These are phyloP conservation scores for Panorpa germanica DNA, from an alignment of 2,888 invertebrate genomes.

Conservation along the genomic window DNA sequence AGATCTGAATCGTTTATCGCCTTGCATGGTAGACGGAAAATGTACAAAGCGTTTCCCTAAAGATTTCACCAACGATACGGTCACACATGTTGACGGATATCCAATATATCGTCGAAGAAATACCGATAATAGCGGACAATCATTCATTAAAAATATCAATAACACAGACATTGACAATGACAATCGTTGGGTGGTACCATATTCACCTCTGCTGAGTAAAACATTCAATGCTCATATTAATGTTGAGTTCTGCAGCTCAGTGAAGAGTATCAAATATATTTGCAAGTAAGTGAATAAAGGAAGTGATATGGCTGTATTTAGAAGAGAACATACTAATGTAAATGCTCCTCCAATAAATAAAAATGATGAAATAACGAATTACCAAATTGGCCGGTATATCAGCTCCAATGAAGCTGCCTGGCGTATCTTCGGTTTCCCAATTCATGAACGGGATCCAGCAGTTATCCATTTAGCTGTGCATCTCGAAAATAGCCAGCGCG, in stretches of 20 bases:
- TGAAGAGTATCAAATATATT: conserved; percentile 20
- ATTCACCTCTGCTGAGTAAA: conserved; percentile 12
- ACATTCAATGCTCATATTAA: conserved; percentile 18
- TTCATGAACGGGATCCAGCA: conserved; percentile 17
- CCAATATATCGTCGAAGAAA: conserved; percentile 17
- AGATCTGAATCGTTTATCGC: conserved; percentile 13
- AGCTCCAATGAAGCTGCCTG: conserved; percentile 14
- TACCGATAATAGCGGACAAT: conserved; percentile 14
- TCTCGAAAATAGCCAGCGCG: conserved; percentile 17
- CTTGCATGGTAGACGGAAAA: conserved; percentile 18
- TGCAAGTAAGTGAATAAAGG: conserved; percentile 20
- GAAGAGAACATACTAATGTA: conserved; percentile 12
- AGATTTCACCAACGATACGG: conserved; percentile 15
- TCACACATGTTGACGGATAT: conserved; percentile 19
- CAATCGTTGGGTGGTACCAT: conserved; percentile 16
- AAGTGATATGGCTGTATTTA: conserved; percentile 14
- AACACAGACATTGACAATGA: conserved; percentile 12
- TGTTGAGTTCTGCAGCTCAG: conserved; percentile 20
- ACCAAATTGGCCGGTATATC: conserved; percentile 15
- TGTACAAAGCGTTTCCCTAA: conserved; percentile 19
- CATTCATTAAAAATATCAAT: conserved; percentile 11
- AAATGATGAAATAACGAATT: conserved; percentile 14
- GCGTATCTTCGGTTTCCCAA: conserved; percentile 16
- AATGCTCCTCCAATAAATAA: conserved; percentile 13
- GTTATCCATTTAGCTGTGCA: too few species aligned